Conservation (phyloP, 2,113 vertebrate species). For the Serilophus lunatus region DNA sequence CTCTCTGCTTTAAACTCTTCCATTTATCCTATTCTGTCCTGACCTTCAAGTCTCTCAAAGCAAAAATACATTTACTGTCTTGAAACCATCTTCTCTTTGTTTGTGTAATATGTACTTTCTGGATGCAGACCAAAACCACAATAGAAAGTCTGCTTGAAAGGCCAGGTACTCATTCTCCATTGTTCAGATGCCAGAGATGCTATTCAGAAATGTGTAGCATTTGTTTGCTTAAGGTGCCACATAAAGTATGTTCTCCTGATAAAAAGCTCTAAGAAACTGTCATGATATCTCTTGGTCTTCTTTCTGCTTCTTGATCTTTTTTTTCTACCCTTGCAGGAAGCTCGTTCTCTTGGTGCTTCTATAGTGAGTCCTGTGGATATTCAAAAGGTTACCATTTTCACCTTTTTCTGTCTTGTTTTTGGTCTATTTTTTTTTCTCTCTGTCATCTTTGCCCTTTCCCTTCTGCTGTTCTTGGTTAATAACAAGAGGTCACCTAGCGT, state of each 20-base stretch:
- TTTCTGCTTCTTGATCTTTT: conserved; percentile 56
- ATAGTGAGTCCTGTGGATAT: conserved; percentile 69
- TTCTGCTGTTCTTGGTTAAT: not conserved
- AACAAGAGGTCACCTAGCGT: not conserved
- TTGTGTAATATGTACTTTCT: not conserved
- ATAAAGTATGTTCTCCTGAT: not conserved
- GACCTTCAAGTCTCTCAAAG: conserved; percentile 11
- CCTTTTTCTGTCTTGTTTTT: conserved; percentile 8
- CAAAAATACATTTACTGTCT: not conserved
- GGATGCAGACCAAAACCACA: conserved; percentile 4
- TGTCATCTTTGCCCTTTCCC: not conserved
- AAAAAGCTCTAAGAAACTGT: not conserved
- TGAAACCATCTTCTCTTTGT: not conserved
- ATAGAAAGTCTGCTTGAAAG: not conserved
- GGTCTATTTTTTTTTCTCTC: not conserved
- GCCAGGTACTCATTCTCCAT: not conserved
- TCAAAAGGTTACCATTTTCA: conserved; percentile 75
- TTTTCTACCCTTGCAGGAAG: conserved; percentile 75
- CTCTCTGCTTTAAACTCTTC: conserved; percentile 14
- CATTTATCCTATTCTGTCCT: not conserved
- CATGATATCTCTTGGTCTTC: not conserved
- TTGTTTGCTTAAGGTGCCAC: not conserved
- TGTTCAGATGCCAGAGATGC: not conserved
- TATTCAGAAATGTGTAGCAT: not conserved
- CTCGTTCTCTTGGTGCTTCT: conserved; percentile 71